Evolutionary conservation across 2,888 invertebrate species (phyloP), one percentile per base, ranked within the genome.

Genomic region (Stenodema calcarata): DNA sequence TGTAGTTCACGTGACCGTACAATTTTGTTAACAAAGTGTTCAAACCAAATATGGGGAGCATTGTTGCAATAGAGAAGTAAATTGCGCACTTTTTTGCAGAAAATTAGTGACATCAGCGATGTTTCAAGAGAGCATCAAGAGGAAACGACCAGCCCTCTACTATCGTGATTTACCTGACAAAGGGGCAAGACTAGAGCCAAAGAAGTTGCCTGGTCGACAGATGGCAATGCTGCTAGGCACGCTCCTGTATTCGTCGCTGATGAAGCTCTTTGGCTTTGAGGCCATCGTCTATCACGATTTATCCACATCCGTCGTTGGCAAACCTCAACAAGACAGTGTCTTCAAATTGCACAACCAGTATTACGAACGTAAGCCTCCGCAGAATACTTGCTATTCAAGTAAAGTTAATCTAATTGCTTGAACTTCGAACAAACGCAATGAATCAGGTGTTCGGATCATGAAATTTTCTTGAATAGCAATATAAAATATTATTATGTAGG

Each of bases 211-310:
- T 0, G 28, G 18, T 18, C 35, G 70, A 11, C 70, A 62, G 23
- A 69, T 82, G 82, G 70, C 35, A 3, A 69, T 82, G 82, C 41
- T 82, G 35, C 41, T 82, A 3, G 42, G 42, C 35, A 82, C 30
- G 1, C 6, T 82, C 18, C 27, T 82, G 1, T 70, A 82, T 35
- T 35, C 42, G 7, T 16, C 69, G 12, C 18, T 62, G 9, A 16
- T 82, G 62, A 82, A 30, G 11, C 62, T 82, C 16, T 82, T 82
- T 23, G 82, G 70, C 0, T 14, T 82, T 12, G 82, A 82, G 0
- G 42, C 70, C 23, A 6, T 35, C 18, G 18, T 82, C 35, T 42
- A 69, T 35, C 82, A 82, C 82, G 82, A 62, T 11, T 1, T 23
- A 9, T 62, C 12, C 27, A 12, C 3, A 0, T 7, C 42, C 35